Conservation (phyloP, 2,888 invertebrate species). For the Acronicta leporina region DNA sequence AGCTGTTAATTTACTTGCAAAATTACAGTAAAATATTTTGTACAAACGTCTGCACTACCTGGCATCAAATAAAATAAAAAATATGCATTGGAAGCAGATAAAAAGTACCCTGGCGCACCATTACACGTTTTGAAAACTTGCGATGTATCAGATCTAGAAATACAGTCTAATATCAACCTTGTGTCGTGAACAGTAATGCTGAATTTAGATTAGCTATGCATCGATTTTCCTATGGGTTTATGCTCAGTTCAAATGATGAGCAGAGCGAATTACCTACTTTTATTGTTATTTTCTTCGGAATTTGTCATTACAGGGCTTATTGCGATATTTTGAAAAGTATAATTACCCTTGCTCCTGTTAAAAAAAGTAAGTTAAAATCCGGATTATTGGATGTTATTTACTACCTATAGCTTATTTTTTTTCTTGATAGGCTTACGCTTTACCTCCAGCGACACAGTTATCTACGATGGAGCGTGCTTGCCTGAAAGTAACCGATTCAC, state of each 20-base stretch:
- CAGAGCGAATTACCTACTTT: too few species aligned
- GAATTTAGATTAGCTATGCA: conserved; percentile 62
- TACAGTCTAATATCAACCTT: conserved; percentile 59
- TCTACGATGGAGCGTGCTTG: too few species aligned
- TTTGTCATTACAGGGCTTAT: too few species aligned
- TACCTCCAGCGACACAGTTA: too few species aligned
- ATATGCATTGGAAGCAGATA: conserved; percentile 66
- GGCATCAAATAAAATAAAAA: conserved; percentile 69
- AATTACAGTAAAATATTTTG: conserved; percentile 15
- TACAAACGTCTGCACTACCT: conserved; percentile 44
- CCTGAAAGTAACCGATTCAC: too few species aligned
- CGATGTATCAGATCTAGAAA: conserved; percentile 45
- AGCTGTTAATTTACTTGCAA: background rate
- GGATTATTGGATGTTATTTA: too few species aligned
- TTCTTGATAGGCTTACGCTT: too few species aligned
- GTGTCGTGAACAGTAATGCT: conserved; percentile 57
- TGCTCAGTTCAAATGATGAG: conserved; percentile 61
- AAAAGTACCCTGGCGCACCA: conserved; percentile 60
- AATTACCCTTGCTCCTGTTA: too few species aligned
- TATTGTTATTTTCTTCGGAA: too few species aligned
- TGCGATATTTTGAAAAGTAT: too few species aligned
- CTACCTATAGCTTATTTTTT: too few species aligned
- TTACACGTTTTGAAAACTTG: conserved; percentile 65
- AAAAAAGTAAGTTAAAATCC: too few species aligned
- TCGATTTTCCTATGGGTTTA: conserved; percentile 66